Evolutionary conservation across 2,797 vertebrate species (phyloP).

Genomic region (Merluccius polli): DNA sequence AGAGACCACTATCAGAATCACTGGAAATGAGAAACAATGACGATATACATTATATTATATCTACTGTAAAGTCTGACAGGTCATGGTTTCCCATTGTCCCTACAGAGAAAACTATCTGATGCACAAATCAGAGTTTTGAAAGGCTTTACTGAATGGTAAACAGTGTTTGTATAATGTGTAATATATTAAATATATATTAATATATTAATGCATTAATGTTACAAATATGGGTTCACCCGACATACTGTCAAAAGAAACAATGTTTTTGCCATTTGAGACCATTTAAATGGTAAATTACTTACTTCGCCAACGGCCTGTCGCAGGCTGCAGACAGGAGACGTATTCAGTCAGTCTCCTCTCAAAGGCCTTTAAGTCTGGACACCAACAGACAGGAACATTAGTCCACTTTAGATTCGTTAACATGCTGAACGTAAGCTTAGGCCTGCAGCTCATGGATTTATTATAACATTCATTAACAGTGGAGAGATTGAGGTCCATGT

Average conservation of each 20-base stretch:
- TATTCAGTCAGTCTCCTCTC: constrained; percentile 98
- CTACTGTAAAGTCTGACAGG: neutral
- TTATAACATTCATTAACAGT: neutral
- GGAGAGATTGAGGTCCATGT: too few relatives aligned
- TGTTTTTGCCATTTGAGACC: neutral
- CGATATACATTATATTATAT: neutral
- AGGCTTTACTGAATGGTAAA: neutral
- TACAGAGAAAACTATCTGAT: neutral
- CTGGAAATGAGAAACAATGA: constrained; percentile 59
- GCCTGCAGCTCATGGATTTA: neutral
- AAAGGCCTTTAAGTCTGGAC: constrained; percentile 95
- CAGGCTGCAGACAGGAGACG: constrained; percentile 95
- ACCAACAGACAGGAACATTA: neutral
- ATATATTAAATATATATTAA: too few relatives aligned
- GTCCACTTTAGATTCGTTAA: neutral
- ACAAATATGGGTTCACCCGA: neutral
- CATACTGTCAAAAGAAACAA: neutral
- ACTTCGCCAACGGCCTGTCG: constrained; percentile 99
- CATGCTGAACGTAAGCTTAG: neutral
- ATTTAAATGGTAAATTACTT: constrained; percentile 60
- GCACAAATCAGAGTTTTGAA: neutral
- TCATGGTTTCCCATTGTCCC: neutral
- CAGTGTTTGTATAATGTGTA: neutral
- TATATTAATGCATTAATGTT: too few relatives aligned
- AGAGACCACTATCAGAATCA: constrained; percentile 98